Conservation (phyloP, 1,140 invertebrate genomes). For the Formica selysi region DNA sequence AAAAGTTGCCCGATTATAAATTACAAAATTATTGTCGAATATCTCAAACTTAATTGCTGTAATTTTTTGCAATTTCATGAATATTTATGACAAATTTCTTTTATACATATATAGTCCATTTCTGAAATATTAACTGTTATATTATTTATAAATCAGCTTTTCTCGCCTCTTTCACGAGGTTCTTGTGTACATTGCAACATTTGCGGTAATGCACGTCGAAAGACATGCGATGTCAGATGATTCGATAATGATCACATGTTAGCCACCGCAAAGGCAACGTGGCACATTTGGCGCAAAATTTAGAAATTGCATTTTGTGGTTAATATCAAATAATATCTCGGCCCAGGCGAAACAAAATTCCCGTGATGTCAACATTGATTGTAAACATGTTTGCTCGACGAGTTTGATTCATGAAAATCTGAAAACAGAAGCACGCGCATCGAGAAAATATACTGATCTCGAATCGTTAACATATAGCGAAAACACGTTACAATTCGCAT, state of each 20-base stretch:
- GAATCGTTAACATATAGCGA: not conserved
- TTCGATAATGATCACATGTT: slow-evolving; percentile 6
- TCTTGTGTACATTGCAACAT: not conserved
- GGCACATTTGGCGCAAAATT: slow-evolving; percentile 44
- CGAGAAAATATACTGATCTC: slow-evolving; percentile 5
- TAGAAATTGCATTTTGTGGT: slow-evolving; percentile 4
- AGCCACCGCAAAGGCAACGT: slow-evolving; percentile 13
- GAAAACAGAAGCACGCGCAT: slow-evolving; percentile 5
- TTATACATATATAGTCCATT: not conserved
- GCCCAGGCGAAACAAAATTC: not conserved
- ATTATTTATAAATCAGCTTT: not conserved
- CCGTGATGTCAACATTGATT: slow-evolving; percentile 3
- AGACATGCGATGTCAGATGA: slow-evolving; percentile 39
- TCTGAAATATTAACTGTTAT: not conserved
- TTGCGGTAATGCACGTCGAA: not conserved
- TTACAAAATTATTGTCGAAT: not conserved
- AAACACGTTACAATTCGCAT: not conserved
- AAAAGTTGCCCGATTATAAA: not conserved
- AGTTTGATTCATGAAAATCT: slow-evolving; percentile 24
- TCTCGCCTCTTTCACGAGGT: not conserved
- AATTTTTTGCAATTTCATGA: not conserved
- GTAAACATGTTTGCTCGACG: slow-evolving; percentile 37
- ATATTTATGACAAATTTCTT: not conserved
- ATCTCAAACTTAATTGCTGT: not conserved
- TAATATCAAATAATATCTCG: slow-evolving; percentile 19